Conservation (phyloP, 2,797 vertebrate genomes). For the Lutjanus argentimaculatus region DNA sequence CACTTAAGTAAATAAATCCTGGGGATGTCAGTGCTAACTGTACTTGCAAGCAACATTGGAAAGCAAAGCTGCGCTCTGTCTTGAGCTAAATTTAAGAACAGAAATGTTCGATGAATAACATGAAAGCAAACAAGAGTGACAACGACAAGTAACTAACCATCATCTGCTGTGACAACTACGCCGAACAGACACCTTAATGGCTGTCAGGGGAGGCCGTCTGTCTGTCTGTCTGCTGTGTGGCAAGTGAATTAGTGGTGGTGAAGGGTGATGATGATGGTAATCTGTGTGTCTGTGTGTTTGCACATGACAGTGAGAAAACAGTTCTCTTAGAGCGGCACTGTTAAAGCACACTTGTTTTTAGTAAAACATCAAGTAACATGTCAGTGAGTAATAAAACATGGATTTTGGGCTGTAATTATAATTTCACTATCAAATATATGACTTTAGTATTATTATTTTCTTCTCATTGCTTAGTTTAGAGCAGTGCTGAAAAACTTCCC, state of each 20-base stretch:
- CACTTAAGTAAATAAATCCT: slow-evolving; percentile 77
- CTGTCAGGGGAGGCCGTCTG: slow-evolving; percentile 56
- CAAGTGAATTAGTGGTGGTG: slow-evolving; percentile 54
- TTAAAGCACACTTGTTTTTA: not conserved
- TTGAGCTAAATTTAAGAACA: slow-evolving; percentile 61
- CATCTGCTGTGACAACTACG: slow-evolving; percentile 52
- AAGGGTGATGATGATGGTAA: slow-evolving; percentile 51
- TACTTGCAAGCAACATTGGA: slow-evolving; percentile 54
- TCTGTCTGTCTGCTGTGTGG: slow-evolving; percentile 28
- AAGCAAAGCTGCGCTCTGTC: slow-evolving; percentile 42
- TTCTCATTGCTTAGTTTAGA: not conserved
- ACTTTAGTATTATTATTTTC: not conserved
- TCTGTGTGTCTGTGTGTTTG: slow-evolving; percentile 19
- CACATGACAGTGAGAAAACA: not conserved
- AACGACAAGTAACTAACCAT: slow-evolving; percentile 59
- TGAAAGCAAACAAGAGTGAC: slow-evolving; percentile 61
- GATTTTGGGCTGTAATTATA: not conserved
- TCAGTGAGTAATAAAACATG: not conserved
- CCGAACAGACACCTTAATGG: slow-evolving; percentile 63
- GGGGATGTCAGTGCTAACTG: slow-evolving; percentile 68
- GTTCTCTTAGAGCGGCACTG: not conserved
- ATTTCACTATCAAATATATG: not conserved
- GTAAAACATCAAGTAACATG: not conserved
- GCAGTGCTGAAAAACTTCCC: not conserved
- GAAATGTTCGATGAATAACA: slow-evolving; percentile 55